Base-by-base conservation (phyloP, 2,797 vertebrate species). In the Paguma larvata region DNA sequence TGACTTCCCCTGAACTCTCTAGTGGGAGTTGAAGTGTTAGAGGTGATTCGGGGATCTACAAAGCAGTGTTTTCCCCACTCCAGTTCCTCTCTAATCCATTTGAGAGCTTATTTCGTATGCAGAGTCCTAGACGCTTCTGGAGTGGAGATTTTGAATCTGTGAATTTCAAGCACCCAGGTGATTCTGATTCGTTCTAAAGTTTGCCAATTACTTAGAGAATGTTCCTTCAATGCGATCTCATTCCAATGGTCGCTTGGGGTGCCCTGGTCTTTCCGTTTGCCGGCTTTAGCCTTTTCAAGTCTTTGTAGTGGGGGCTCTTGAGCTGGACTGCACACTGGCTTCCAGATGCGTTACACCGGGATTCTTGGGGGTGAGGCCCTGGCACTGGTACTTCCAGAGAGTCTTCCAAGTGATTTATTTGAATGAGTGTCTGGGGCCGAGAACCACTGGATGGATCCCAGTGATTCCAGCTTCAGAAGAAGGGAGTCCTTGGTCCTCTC, bases 161-260 rank as follows among this genome's bases (percentile, higher is more conserved):
- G 34, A 79, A 34, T 53, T 56, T 46, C 48, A 75, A 82, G 41
- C 12, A 53, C 85, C 79, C 25, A 25, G 1, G 30, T 2, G 15
- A 62, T 59, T 59, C 27, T 18, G n/a, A 85, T 44, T 65, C 27
- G 12, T 44, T 59, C 53, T 80, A 11, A 80, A 32, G 25, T 82
- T 44, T 46, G n/a, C 27, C 21, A 68, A 16, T 10, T 32, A 30
- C 11, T 27, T 41, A 41, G 46, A 59, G 79, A 89, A 72, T 38
- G 73, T 63, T 92, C 18, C 41, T 75, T 27, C 16, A n/a, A 46
- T 1, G 23, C 65, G 27, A n/a, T 2, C 27, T 44, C 56, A 32
- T 59, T 73, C 34, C 14, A 25, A 0, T 0, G 6, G 80, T n/a
- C n/a, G 38, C 68, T 38, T 0, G 7, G 65, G 9, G 4, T 70